Conservation (phyloP, 2,113 vertebrate species). For the Microcebus murinus region DNA sequence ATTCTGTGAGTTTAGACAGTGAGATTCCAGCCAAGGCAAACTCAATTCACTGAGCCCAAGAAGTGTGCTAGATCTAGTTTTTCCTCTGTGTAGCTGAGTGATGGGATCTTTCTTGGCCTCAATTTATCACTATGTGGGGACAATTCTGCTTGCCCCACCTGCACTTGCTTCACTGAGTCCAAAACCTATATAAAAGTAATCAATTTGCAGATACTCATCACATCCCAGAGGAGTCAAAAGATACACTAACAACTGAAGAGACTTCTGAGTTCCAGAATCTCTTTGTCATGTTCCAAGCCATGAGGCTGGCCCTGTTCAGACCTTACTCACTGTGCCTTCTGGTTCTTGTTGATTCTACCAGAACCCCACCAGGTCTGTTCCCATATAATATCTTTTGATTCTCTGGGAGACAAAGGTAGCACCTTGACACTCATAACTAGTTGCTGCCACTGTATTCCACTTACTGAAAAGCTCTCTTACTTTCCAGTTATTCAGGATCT, state of each 20-base stretch:
- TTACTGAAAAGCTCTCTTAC: neutral
- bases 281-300: neutral
- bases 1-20: neutral
- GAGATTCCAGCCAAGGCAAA: neutral
- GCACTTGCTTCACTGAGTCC: neutral
- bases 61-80: accelerated
- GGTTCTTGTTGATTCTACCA: neutral
- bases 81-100: neutral
- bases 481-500: neutral
- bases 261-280: neutral
- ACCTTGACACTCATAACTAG: neutral
- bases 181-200: neutral
- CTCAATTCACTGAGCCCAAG: neutral
- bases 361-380: accelerated
- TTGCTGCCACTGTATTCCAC: neutral
- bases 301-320: neutral
- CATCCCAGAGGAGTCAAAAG: neutral
- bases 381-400: neutral
- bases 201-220: neutral
- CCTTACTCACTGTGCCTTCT: neutral
- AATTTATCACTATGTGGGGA: neutral
- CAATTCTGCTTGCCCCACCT: neutral
- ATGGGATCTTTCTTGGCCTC: neutral
- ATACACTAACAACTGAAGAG: neutral
- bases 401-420: neutral